Percentiles rank a stretch among this genome's conserved stretches.
phyloP scores from a whole-genome alignment of 2,888 invertebrate genomes.

The Eucriotettix oculatus region DNA sequence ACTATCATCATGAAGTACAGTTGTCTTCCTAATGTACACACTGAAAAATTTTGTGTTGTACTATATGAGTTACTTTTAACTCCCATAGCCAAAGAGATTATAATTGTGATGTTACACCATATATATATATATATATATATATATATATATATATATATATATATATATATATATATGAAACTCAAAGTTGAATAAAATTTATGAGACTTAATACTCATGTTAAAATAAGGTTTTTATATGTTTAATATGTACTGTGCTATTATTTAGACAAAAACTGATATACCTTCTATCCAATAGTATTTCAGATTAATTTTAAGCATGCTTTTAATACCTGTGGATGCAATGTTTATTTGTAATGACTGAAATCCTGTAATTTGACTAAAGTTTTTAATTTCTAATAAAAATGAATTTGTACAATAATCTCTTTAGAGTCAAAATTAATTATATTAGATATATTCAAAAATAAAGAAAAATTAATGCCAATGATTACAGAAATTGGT shows the following conservation, averaged over 20 bases:
- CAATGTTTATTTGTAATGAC: no score
- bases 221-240: neutral
- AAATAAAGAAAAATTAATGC: no score
- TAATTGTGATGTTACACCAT: neutral
- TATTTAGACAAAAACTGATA: no score
- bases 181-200: no score
- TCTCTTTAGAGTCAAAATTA: neutral
- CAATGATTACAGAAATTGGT: no score
- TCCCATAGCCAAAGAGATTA: slow-evolving; percentile 2
- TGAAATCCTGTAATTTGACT: no score
- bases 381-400: neutral
- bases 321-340: no score
- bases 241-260: neutral
- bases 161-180: no score
- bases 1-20: slow-evolving; percentile 20
- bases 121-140: neutral
- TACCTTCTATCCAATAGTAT: no score
- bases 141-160: neutral
- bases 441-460: neutral
- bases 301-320: no score
- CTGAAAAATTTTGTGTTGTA: neutral
- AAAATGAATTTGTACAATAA: neutral
- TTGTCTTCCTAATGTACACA: neutral
- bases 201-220: neutral
- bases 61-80: neutral